These are phyloP conservation scores for Tortrix viridana DNA, from an alignment of 2,888 invertebrate genomes.

Conservation along the genomic window DNA sequence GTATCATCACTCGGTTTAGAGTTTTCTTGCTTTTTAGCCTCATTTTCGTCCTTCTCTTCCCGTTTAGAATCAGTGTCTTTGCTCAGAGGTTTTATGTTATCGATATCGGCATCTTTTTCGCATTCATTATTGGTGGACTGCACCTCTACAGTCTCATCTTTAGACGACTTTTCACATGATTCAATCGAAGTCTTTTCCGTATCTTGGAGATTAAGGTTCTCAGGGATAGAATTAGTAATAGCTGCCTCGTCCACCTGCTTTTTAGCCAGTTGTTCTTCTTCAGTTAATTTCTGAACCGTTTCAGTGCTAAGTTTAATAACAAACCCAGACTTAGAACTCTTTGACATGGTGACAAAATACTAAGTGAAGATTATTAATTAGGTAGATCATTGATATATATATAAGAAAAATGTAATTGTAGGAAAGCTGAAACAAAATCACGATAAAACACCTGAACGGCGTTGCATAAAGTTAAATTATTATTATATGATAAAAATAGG, in stretches of 20 bases:
- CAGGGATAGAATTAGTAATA: slow-evolving; percentile 8
- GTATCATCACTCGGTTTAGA: slow-evolving; percentile 25
- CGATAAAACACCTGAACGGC: too few relatives aligned
- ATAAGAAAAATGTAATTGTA: background rate
- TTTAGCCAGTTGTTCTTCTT: slow-evolving; percentile 62
- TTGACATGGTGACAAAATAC: slow-evolving; percentile 40
- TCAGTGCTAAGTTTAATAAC: slow-evolving; percentile 77
- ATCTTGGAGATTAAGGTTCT: background rate
- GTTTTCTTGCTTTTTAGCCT: slow-evolving; percentile 22
- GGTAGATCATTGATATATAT: background rate
- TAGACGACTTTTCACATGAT: background rate
- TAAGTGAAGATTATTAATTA: background rate
- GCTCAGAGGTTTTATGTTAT: background rate
- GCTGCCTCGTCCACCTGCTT: slow-evolving; percentile 34
- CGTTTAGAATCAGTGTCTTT: slow-evolving; percentile 14
- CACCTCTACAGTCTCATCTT: background rate
- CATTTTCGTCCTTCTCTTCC: slow-evolving; percentile 4
- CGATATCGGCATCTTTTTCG: background rate
- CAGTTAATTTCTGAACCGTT: slow-evolving; percentile 74
- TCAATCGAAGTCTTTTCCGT: background rate
- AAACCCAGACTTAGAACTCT: slow-evolving; percentile 67
- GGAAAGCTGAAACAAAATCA: background rate
- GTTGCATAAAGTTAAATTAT: too few relatives aligned
- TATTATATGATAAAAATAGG: slow-evolving; percentile 2
- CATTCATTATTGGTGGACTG: background rate